Conservation (phyloP, 2,797 vertebrate species). For the Hybognathus amarus region DNA sequence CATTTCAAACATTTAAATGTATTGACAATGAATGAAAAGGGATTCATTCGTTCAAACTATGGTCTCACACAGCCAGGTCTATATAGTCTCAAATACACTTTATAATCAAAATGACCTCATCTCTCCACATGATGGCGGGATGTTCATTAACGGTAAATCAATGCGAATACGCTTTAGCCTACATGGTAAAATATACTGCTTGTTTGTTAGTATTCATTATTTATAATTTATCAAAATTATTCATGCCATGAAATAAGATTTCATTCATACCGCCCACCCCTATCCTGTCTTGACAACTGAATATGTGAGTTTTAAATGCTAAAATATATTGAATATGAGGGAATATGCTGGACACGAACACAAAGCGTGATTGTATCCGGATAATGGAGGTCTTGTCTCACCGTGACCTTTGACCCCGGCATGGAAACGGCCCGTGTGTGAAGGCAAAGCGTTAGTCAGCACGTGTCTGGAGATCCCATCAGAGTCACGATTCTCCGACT, state of each 20-base stretch:
- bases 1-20: constrained; percentile 7
- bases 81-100: too few relatives aligned
- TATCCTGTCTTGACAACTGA: constrained; percentile 15
- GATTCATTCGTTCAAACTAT: too few relatives aligned
- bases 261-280: neutral
- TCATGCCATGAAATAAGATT: neutral
- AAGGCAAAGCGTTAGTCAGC: constrained; percentile 44
- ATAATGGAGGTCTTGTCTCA: constrained; percentile 35
- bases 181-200: neutral
- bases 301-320: constrained; percentile 44
- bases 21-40: too few relatives aligned
- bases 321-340: neutral
- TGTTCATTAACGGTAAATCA: neutral
- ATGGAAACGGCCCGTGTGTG: neutral
- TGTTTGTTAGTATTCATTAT: neutral
- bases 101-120: too few relatives aligned
- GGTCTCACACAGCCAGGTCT: too few relatives aligned
- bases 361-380: constrained; percentile 47
- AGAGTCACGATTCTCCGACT: constrained; percentile 8
- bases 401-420: constrained; percentile 46
- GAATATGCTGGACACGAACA: neutral
- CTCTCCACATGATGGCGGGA: neutral
- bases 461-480: constrained; percentile 41
- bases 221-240: neutral
- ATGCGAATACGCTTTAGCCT: neutral